phyloP scores from a whole-genome alignment of 2,888 invertebrate genomes.

The Cactoblastis cactorum region DNA sequence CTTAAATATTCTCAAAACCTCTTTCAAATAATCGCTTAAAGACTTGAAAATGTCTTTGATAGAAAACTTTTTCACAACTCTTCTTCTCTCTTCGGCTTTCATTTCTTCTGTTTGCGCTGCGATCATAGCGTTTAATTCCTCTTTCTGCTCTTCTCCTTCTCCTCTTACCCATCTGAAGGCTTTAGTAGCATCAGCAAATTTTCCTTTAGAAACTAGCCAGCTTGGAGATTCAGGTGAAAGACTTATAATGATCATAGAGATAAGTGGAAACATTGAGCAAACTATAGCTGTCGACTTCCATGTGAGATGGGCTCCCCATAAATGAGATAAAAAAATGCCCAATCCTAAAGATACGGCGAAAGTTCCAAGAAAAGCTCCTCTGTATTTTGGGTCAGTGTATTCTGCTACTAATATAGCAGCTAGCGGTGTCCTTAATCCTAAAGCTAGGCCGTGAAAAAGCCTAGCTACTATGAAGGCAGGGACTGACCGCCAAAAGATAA shows the following conservation, averaged over 20 bases:
- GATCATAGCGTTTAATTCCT: slow-evolving; percentile 66
- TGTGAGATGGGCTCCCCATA: slow-evolving; percentile 80
- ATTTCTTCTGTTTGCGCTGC: slow-evolving; percentile 53
- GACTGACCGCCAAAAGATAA: slow-evolving; percentile 61
- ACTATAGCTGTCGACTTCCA: slow-evolving; percentile 81
- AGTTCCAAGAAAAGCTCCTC: slow-evolving; percentile 81
- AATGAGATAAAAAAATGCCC: slow-evolving; percentile 82
- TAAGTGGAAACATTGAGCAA: slow-evolving; percentile 71
- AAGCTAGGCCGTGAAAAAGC: slow-evolving; percentile 68
- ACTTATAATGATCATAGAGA: slow-evolving; percentile 64
- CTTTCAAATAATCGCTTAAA: slow-evolving; percentile 43
- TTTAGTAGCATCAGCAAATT: slow-evolving; percentile 76
- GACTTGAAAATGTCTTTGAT: slow-evolving; percentile 45
- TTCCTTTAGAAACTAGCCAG: slow-evolving; percentile 82
- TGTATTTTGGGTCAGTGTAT: slow-evolving; percentile 79
- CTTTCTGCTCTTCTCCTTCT: slow-evolving; percentile 56
- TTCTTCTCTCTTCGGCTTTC: slow-evolving; percentile 37
- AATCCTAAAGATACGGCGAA: slow-evolving; percentile 81
- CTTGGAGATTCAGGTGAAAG: slow-evolving; percentile 82
- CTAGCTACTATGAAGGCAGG: slow-evolving; percentile 62
- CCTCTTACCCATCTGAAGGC: slow-evolving; percentile 82
- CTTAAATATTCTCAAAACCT: slow-evolving; percentile 59
- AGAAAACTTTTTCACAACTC: slow-evolving; percentile 32
- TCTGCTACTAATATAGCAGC: slow-evolving; percentile 79
- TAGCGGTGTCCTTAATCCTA: slow-evolving; percentile 76